Evolutionary conservation across 2,797 vertebrate species (phyloP).

Genomic region (Mormyrops boulengeri): DNA sequence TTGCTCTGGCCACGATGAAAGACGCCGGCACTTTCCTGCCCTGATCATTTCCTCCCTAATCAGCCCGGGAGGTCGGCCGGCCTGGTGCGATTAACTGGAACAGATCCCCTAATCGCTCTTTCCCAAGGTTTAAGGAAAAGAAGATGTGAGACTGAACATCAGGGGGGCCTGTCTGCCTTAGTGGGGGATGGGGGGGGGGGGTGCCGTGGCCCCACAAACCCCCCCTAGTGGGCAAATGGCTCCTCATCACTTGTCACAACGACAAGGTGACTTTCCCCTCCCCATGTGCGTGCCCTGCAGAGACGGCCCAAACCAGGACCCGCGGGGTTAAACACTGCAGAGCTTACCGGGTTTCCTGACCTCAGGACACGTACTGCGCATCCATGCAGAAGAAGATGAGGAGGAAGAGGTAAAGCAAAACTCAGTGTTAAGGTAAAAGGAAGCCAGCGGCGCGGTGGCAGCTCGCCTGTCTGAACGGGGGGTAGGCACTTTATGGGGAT

Average conservation of each 20-base stretch:
- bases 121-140: constrained; percentile 65
- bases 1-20: constrained; percentile 73
- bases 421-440: neutral
- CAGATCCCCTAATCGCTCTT: constrained; percentile 69
- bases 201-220: neutral
- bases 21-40: constrained; percentile 79
- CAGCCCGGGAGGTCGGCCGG: constrained; percentile 77
- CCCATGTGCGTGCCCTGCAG: neutral
- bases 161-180: neutral
- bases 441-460: neutral
- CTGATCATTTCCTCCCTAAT: constrained; percentile 87
- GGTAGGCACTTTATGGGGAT: neutral
- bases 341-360: neutral
- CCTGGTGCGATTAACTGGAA: constrained; percentile 67
- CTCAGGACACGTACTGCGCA: neutral
- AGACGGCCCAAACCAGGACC: neutral
- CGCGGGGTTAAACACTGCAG: neutral
- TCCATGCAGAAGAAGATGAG: neutral
- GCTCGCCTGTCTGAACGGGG: neutral
- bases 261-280: neutral
- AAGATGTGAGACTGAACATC: neutral
- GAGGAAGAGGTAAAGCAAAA: neutral
- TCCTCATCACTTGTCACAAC: neutral
- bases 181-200: neutral
- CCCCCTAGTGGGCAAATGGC: neutral